These are phyloP conservation scores for Cinclus mexicanus DNA, from an alignment of 2,113 vertebrate genomes.

Conservation along the genomic window DNA sequence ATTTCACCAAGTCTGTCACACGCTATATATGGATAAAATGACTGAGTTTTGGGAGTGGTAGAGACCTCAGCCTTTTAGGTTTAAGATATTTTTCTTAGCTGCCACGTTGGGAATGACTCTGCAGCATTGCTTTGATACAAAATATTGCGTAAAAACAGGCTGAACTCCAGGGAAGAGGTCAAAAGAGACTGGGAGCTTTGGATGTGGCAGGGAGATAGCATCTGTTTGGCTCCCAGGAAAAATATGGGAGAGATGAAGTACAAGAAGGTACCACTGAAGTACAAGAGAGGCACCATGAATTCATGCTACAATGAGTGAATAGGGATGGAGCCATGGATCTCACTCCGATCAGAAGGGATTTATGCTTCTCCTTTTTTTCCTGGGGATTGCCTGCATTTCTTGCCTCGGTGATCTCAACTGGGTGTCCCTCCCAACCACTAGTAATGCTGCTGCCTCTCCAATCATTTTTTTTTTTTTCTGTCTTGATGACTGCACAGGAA, in stretches of 20 bases:
- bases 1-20: not conserved
- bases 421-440: not conserved
- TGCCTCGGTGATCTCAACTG: not conserved
- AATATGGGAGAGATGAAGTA: not conserved
- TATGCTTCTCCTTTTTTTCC: not conserved
- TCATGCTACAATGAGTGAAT: not conserved
- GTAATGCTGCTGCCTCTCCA: not conserved
- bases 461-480: fast-evolving
- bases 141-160: not conserved
- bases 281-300: no score
- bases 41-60: not conserved
- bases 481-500: not conserved
- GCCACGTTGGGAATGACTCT: fast-evolving
- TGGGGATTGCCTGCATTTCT: not conserved
- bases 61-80: not conserved
- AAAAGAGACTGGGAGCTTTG: not conserved
- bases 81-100: not conserved
- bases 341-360: not conserved
- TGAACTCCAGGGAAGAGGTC: not conserved
- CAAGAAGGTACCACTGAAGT: no score
- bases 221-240: not conserved
- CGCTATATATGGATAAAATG: not conserved
- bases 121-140: not conserved
- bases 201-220: not conserved
- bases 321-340: not conserved